Base-by-base conservation (phyloP, 2,113 vertebrate genomes). In the Brachyhypopomus gauderio region DNA sequence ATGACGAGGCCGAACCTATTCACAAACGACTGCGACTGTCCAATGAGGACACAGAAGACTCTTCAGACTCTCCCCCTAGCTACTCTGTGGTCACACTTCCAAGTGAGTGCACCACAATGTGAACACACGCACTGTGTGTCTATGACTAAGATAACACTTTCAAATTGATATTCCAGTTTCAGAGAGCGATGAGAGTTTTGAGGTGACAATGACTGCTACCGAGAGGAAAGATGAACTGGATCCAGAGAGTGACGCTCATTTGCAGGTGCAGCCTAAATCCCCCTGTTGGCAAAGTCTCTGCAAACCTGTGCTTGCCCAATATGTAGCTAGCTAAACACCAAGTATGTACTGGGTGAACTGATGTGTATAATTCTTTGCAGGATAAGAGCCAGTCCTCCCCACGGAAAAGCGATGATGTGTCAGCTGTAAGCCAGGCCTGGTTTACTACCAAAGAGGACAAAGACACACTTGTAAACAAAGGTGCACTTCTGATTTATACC, bases 371-470 rank as follows among this genome's bases (percentile, higher is more conserved):
- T 41, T 34, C 89, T 86, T 85, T 27, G 66, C 96, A 98, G 89
- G 95, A 97, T 79, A 94, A 97, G 5, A 90, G 86, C 4, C 92
- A 93, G 72, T 87, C 95, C n/a, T 95, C 93, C 36, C 81, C 95
- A 45, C 69, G 94, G 91, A 95, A 95, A 90, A 89, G 90, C 5
- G 95, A 96, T 55, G 95, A 96, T 64, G 95, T 97, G 74, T 96
- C 96, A 12, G 95, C 96, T 20, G 98, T 99, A 87, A 99, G 97
- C 87, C 97, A 99, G 87, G 97, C 97, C 67, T 98, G 97, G 97
- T 99, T 99, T 90, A 99, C 97, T 41, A 99, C 97, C 20, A 99
- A 99, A 94, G 97, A 99, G 87, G 98, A 99, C 91, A 99, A 99
- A 88, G 96, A 99, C 93, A 96, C 96, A 30, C 91, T 98, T 74